Evolutionary conservation across 2,113 vertebrate genomes (phyloP).

Genomic region (Hemicordylus capensis): DNA sequence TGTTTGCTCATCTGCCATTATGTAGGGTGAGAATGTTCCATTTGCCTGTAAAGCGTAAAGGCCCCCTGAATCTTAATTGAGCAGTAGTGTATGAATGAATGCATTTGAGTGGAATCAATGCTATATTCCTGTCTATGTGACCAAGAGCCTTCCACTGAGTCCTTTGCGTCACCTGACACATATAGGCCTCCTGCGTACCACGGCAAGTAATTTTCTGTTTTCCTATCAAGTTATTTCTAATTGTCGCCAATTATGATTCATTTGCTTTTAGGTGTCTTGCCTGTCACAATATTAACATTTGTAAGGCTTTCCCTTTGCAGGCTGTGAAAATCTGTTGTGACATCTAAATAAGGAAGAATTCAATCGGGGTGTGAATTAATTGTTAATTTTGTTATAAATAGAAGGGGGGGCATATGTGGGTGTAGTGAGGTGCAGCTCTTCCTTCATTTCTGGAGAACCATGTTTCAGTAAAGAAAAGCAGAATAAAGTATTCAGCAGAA

Average conservation of each 20-base stretch:
- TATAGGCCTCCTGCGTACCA: constrained; percentile 25
- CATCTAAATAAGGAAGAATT: constrained; percentile 81
- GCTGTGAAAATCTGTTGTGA: constrained; percentile 77
- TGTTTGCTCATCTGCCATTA: constrained; percentile 40
- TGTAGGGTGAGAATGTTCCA: constrained; percentile 34
- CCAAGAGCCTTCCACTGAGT: constrained; percentile 33
- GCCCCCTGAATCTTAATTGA: constrained; percentile 51
- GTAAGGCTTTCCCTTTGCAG: constrained; percentile 76
- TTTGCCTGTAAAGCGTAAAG: constrained; percentile 51
- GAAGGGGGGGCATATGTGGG: constrained; percentile 77
- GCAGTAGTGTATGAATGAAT: constrained; percentile 57
- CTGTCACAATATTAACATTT: constrained; percentile 82
- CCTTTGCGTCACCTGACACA: constrained; percentile 19
- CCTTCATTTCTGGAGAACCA: constrained; percentile 58
- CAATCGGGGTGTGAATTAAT: constrained; percentile 82
- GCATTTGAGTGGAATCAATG: constrained; percentile 49
- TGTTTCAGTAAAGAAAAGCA: constrained; percentile 63
- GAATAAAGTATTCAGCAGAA: constrained; percentile 53
- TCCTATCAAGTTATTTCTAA: constrained; percentile 76
- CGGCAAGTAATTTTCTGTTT: constrained; percentile 61
- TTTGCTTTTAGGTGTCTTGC: constrained; percentile 77
- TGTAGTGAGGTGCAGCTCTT: constrained; percentile 59
- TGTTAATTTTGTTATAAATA: constrained; percentile 81
- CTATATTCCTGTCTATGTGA: constrained; percentile 41
- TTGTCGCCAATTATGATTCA: constrained; percentile 80